These are phyloP conservation scores for Orthonyx spaldingii DNA, from an alignment of 2,113 vertebrate genomes.

Conservation along the genomic window DNA sequence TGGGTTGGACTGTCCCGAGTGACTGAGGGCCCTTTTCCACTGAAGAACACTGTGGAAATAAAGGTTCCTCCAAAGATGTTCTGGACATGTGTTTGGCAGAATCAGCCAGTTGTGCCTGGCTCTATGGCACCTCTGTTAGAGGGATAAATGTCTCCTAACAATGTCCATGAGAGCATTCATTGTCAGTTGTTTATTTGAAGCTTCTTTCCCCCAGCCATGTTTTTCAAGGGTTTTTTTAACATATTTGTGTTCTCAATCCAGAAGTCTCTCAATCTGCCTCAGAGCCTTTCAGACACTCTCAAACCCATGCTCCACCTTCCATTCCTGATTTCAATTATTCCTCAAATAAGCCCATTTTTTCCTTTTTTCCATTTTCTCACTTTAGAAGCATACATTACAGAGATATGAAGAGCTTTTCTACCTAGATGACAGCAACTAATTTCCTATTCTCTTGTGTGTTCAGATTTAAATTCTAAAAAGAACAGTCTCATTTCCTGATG, in stretches of 20 bases:
- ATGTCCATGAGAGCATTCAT: not conserved
- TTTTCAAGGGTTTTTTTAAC: not conserved
- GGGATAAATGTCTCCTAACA: not conserved
- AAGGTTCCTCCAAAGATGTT: not conserved
- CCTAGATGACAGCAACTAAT: conserved; percentile 25
- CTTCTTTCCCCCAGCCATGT: not conserved
- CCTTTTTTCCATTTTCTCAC: not conserved
- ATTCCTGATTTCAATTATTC: conserved; percentile 5
- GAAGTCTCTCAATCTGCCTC: not conserved
- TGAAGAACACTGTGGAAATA: not conserved
- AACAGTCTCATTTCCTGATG: not conserved
- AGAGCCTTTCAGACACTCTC: not conserved
- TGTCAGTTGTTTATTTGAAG: not conserved
- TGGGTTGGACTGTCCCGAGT: not conserved
- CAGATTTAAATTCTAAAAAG: conserved; percentile 30
- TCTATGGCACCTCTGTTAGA: not conserved
- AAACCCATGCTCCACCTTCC: not conserved
- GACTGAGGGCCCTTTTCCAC: not conserved
- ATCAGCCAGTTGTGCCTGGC: not conserved
- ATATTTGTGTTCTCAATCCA: not conserved
- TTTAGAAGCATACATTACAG: not conserved
- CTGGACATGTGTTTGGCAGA: not conserved
- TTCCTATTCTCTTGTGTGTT: conserved; percentile 18
- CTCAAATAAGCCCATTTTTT: not conserved
- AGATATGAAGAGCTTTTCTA: not conserved